Evolutionary conservation across 2,888 invertebrate genomes (phyloP), one percentile per base, ranked within the genome.

Genomic region (Amphimallon solstitiale): DNA sequence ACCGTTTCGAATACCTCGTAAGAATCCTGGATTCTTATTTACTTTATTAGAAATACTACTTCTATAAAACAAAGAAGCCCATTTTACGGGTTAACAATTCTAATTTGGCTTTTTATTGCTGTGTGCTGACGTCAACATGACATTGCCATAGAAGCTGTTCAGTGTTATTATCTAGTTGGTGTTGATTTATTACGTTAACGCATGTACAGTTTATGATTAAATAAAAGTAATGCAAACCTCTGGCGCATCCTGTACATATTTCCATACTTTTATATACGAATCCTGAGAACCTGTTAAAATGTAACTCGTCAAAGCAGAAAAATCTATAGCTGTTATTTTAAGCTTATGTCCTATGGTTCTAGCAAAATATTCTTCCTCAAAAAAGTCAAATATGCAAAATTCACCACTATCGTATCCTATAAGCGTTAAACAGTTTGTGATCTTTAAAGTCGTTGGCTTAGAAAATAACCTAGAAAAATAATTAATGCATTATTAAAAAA

Each of bases 321-420:
- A 74, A 65, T 77, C 77, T 19, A 77, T 67, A 14, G 70, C 72
- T 1, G 74, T 73, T 34, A 77, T 69, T 70, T 74, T 70, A 34
- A 75, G 67, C 23, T 71, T 72, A 60, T 77, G 77, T 0, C 71
- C 74, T 12, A 74, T 66, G 0, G 70, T 73, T 37, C 75, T 61
- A 9, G 68, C 60, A 10, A 60, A 54, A 17, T 52, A 67, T 1
- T 68, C 66, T 48, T 73, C 68, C 35, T 75, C 70, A 14, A 73
- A 69, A 12, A 75, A 60, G 52, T 75, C 75, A 48, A 73, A 73
- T 56, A 76, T 54, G 51, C 73, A 73, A 51, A 76, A 72, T 61
- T 77, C 77, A 7, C 77, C 77, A 35, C 73, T 74, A 37, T 74
- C 71, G 43, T 77, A 74, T 2, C 74, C 77, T 38, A 76, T 61